Evolutionary conservation across 2,113 vertebrate species (phyloP).

Genomic region (Alethe diademata): DNA sequence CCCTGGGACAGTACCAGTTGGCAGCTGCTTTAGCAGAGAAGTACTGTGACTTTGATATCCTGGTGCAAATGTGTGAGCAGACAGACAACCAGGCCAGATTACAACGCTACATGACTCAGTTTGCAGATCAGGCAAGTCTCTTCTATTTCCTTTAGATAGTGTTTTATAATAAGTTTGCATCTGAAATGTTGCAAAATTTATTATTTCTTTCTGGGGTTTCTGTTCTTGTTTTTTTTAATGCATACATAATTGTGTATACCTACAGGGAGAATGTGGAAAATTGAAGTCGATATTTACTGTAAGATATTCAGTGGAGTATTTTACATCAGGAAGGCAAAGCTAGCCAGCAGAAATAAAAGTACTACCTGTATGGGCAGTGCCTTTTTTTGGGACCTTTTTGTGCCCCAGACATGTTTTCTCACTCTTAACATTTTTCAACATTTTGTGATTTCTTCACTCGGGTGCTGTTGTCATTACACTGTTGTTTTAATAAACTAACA

Average conservation of each 20-base stretch:
- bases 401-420: neutral
- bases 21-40: constrained; percentile 93
- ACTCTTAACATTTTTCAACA: neutral
- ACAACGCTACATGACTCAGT: constrained; percentile 94
- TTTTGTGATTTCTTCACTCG: neutral
- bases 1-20: constrained; percentile 90
- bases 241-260: fast-evolving
- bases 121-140: constrained; percentile 87
- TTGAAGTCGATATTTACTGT: neutral
- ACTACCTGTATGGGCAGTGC: neutral
- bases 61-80: constrained; percentile 95
- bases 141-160: fast-evolving
- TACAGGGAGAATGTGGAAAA: neutral
- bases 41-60: constrained; percentile 95
- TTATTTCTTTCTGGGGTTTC: neutral
- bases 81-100: constrained; percentile 92
- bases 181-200: neutral
- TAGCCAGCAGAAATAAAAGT: neutral
- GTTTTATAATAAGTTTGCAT: neutral
- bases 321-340: neutral
- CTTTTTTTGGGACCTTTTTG: neutral
- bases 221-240: fast-evolving
- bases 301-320: neutral
- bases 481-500: neutral
- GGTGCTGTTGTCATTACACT: neutral